Evolutionary conservation across 1,140 invertebrate species (phyloP), one percentile per base, ranked within the genome.

Genomic region (Galendromus occidentalis): DNA sequence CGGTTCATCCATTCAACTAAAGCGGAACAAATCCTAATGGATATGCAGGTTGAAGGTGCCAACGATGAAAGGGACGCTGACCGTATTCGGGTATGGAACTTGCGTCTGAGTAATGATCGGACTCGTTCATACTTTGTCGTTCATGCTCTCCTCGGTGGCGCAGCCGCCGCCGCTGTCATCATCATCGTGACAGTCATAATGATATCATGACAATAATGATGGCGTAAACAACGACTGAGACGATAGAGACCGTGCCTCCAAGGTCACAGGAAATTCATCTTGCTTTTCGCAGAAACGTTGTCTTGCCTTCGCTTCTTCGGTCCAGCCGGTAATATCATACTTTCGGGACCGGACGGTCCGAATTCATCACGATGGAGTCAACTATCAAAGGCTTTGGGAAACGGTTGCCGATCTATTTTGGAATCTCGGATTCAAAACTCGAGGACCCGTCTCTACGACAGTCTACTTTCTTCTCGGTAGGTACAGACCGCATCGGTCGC

Each of bases 401-500:
- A 59, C 51, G 4, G 51, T 59, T 20, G 22, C 22, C 12, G 51
- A 59, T 25, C 51, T 59, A 17, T 59, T 59, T 22, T 59, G 51
- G 51, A 33, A 59, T 22, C 51, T 59, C 22, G 51, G 51, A 17
- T 59, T 59, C 0, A 59, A 59, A 25, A 25, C 51, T 25, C 51
- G 51, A 33, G 51, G 14, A 22, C 51, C 51, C 12, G 51, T 59
- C 51, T 29, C 51, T 4, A 59, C 51, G 12, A 59, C 51, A 1
- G 51, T 59, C 51, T 59, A 59, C 33, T 59, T 59, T 59, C 51
- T 59, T 2, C 51, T 59, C 51, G 51, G 51, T 59, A 59, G 28
- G 18, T n/a, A n/a, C n/a, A n/a, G n/a, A n/a, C n/a, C n/a, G n/a
- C n/a, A n/a, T n/a, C n/a, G n/a, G n/a, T n/a, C n/a, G n/a, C n/a